Evolutionary conservation across 2,113 vertebrate species (phyloP).

Genomic region (Myotis brandtii): DNA sequence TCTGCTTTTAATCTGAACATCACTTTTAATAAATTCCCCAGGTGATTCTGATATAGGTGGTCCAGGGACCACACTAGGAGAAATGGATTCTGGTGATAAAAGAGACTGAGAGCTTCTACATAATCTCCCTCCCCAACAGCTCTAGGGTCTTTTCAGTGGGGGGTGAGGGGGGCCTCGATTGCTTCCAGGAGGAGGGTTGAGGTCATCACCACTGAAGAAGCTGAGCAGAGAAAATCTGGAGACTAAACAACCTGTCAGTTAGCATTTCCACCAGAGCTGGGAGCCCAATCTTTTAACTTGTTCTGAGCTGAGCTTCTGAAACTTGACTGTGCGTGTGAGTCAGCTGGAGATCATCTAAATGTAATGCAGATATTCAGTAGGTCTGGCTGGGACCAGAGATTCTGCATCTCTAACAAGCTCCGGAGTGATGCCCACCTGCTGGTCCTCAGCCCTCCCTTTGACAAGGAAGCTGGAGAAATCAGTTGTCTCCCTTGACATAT

Average conservation of each 20-base stretch:
- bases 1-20: slow-evolving; percentile 20
- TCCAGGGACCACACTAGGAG: neutral
- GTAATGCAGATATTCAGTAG: neutral
- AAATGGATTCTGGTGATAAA: neutral
- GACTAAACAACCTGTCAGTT: neutral
- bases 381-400: neutral
- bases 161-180: neutral
- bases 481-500: neutral
- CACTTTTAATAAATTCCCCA: neutral
- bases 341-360: neutral
- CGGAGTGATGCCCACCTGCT: neutral
- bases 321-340: neutral
- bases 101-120: neutral
- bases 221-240: neutral
- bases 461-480: neutral
- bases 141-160: neutral
- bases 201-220: neutral
- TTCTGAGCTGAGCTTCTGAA: neutral
- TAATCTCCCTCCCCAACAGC: neutral
- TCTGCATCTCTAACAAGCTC: neutral
- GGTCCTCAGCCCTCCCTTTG: neutral
- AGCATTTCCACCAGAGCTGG: neutral
- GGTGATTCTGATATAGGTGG: neutral
- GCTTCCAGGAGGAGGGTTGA: neutral
- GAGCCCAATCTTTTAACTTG: neutral